Base-by-base conservation (phyloP, 2,888 invertebrate genomes). In the Ophioninae sp. region DNA sequence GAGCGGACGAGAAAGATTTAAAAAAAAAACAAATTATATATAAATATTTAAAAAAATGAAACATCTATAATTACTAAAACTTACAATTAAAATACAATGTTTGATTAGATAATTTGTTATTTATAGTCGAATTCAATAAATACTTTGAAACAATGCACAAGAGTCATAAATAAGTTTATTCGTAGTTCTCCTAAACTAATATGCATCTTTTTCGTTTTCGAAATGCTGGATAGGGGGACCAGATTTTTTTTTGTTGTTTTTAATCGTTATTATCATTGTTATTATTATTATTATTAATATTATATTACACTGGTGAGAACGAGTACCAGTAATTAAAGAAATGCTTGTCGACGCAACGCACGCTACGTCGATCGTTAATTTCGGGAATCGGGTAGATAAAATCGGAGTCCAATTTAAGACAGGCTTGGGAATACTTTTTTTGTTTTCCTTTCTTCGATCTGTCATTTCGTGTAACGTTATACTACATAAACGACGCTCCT, bases 101-200 rank as follows among this genome's bases (percentile, higher is more conserved):
- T 84, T 86, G 85, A 88, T 86, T 86, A 85, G 87, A 89, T 86
- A 86, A 85, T 86, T 88, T 87, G 86, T 87, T 88, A 87, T 87
- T 89, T 88, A 87, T 86, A 88, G 86, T 87, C 86, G 83, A 84
- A 51, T 86, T 91, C 88, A 91, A 91, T 91, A 91, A 91, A 91
- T 91, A 91, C 87, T 86, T 89, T 88, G 88, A 91, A 79, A 88
- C 87, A 88, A 90, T 90, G 87, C 89, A 89, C 88, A 89, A 90
- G 83, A 87, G 88, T 88, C 88, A 90, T 90, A 91, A 91, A 91
- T 90, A 91, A 89, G 86, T 87, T 87, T 86, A 80, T 74, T 83
- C 75, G 51, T 76, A 76, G 56, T 64, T 80, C 58, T 30, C 76
- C 69, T 85, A 82, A 83, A 74, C 72, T 81, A 80, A 77, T 83